These are phyloP conservation scores for Chaetorhynchus papuensis DNA, from an alignment of 2,113 vertebrate species.

Conservation along the genomic window DNA sequence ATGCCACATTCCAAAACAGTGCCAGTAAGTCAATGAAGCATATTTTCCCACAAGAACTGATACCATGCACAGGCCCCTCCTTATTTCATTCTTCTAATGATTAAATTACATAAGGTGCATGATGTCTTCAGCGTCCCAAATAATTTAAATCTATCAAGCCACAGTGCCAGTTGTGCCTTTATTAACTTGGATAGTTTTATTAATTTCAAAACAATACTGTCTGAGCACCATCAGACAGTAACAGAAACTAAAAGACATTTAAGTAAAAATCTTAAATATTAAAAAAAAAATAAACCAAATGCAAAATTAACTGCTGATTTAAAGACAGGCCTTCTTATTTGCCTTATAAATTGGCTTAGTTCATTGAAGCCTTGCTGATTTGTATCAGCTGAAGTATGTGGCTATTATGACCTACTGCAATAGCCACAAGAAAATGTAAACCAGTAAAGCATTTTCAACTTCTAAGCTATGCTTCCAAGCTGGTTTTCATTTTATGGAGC, in stretches of 20 bases:
- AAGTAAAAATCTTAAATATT: not conserved
- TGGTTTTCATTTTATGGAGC: conserved; percentile 21
- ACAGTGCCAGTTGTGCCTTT: not conserved
- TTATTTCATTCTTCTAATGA: conserved; percentile 57
- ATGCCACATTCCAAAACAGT: conserved; percentile 83
- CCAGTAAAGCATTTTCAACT: not conserved
- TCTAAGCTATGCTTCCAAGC: conserved; percentile 24
- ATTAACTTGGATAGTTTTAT: not conserved
- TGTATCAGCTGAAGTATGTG: not conserved
- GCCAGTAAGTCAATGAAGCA: conserved; percentile 83
- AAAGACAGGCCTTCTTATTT: not conserved
- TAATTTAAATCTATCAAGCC: not conserved
- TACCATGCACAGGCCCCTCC: conserved; percentile 63
- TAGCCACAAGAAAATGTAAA: not conserved
- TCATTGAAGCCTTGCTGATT: not conserved
- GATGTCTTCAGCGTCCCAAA: conserved; percentile 12
- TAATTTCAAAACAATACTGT: not conserved
- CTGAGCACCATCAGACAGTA: not conserved
- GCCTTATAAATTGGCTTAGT: not conserved
- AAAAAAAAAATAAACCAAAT: not conserved
- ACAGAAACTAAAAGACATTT: not conserved
- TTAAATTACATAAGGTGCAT: conserved; percentile 53
- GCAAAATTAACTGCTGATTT: not conserved
- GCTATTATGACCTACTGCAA: not conserved
- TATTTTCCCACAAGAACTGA: conserved; percentile 86